These are phyloP conservation scores for Actenoides lindsayi DNA, from an alignment of 2,113 vertebrate species.

Conservation along the genomic window DNA sequence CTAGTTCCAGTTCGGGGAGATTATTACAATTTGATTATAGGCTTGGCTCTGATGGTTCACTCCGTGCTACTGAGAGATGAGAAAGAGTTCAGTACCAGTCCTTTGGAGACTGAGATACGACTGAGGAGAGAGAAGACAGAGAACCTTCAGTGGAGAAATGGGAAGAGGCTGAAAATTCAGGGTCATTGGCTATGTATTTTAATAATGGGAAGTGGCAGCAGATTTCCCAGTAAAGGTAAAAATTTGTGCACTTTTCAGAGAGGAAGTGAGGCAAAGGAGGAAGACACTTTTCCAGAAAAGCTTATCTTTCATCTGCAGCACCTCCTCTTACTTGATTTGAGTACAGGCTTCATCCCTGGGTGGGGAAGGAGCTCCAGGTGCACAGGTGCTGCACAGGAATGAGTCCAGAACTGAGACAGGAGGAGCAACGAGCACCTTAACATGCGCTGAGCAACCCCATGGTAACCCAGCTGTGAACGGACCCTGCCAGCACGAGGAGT, in stretches of 20 bases:
- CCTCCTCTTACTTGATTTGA: background rate
- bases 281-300: background rate
- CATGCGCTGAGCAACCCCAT: accelerated
- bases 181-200: background rate
- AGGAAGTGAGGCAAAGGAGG: background rate
- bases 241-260: background rate
- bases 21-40: background rate
- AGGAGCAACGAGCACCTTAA: background rate
- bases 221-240: background rate
- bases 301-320: background rate
- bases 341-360: background rate
- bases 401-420: background rate
- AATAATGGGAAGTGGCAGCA: background rate
- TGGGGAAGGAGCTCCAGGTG: background rate
- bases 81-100: background rate
- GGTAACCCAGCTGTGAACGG: background rate
- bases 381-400: background rate
- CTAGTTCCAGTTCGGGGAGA: background rate
- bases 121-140: background rate
- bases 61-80: background rate
- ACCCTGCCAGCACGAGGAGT: accelerated
- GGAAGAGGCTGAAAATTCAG: background rate
- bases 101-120: background rate
- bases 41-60: conserved; percentile 9
- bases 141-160: background rate